Percentiles rank a stretch among this genome's conserved stretches.
phyloP scores from a whole-genome alignment of 2,113 vertebrate genomes.

The Semnornis frantzii region DNA sequence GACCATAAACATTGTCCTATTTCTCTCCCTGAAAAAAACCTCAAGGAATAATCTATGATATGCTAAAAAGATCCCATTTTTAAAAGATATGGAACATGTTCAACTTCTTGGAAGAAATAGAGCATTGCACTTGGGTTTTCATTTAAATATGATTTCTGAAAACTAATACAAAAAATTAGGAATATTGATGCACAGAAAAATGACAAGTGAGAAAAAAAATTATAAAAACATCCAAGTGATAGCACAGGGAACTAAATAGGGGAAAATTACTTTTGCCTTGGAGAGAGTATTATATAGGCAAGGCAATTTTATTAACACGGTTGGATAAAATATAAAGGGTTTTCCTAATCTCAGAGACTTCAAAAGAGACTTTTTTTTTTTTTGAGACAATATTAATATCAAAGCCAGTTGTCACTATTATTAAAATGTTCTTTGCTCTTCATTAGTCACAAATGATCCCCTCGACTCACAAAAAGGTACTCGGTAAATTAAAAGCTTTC shows the following conservation, averaged over 20 bases:
- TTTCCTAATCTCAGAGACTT: slow-evolving; percentile 66
- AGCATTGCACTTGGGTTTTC: slow-evolving; percentile 28
- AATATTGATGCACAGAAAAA: slow-evolving; percentile 43
- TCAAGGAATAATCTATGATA: not conserved
- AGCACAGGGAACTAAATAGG: slow-evolving; percentile 48
- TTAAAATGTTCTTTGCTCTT: slow-evolving; percentile 66
- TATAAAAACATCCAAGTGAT: slow-evolving; percentile 38
- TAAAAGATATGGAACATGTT: not conserved
- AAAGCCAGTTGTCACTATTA: slow-evolving; percentile 72
- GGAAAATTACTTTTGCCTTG: slow-evolving; percentile 50
- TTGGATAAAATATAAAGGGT: slow-evolving; percentile 64
- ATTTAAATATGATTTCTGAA: slow-evolving; percentile 47
- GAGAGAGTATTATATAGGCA: slow-evolving; percentile 51
- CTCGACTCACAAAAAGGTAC: slow-evolving; percentile 65
- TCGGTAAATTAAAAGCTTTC: slow-evolving; percentile 73
- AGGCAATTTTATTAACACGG: slow-evolving; percentile 67
- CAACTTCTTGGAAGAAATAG: not conserved
- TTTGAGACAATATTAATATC: slow-evolving; percentile 68
- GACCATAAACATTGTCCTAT: not conserved
- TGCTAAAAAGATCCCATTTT: not conserved
- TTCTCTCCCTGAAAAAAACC: not conserved
- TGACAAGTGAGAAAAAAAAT: slow-evolving; percentile 34
- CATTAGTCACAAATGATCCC: slow-evolving; percentile 73
- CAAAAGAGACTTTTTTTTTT: slow-evolving; percentile 60
- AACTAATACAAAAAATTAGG: slow-evolving; percentile 40